These are phyloP conservation scores for Aphaenogaster rudis DNA, from an alignment of 1,140 invertebrate species.

Conservation along the genomic window DNA sequence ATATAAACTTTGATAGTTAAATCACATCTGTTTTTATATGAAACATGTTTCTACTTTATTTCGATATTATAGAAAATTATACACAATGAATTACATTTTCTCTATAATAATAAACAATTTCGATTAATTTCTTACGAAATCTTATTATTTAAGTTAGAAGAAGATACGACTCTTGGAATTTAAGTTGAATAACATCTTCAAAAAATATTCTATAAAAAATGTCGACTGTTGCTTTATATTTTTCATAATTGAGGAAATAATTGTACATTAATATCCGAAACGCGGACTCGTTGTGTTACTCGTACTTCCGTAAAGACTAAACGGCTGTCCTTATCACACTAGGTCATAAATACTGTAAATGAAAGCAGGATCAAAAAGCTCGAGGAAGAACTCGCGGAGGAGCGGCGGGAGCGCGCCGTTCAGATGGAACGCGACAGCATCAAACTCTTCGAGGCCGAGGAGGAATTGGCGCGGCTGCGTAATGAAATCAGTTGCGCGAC, in stretches of 20 bases:
- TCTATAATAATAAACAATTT: not conserved
- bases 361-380: slow-evolving; percentile 87
- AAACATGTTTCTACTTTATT: not conserved
- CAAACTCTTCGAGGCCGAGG: slow-evolving; percentile 88
- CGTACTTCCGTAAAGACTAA: slow-evolving; percentile 44
- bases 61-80: slow-evolving; percentile 7
- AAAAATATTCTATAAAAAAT: not conserved
- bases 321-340: slow-evolving; percentile 72
- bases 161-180: not conserved
- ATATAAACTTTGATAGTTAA: slow-evolving; percentile 5
- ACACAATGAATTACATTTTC: not conserved
- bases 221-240: not conserved
- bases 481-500: slow-evolving; percentile 73
- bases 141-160: not conserved
- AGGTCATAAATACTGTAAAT: slow-evolving; percentile 86
- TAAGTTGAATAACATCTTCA: not conserved
- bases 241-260: slow-evolving; percentile 10
- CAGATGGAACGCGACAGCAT: slow-evolving; percentile 87
- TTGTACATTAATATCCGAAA: slow-evolving; percentile 10
- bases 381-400: slow-evolving; percentile 86
- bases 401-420: slow-evolving; percentile 84
- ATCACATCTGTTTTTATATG: not conserved
- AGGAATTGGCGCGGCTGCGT: slow-evolving; percentile 85
- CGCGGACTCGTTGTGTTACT: not conserved
- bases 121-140: slow-evolving; percentile 2